Percentiles rank a stretch among this genome's conserved stretches.
Evolutionary conservation across 2,888 invertebrate species (phyloP).

Genomic region (Oscheius sp.): DNA sequence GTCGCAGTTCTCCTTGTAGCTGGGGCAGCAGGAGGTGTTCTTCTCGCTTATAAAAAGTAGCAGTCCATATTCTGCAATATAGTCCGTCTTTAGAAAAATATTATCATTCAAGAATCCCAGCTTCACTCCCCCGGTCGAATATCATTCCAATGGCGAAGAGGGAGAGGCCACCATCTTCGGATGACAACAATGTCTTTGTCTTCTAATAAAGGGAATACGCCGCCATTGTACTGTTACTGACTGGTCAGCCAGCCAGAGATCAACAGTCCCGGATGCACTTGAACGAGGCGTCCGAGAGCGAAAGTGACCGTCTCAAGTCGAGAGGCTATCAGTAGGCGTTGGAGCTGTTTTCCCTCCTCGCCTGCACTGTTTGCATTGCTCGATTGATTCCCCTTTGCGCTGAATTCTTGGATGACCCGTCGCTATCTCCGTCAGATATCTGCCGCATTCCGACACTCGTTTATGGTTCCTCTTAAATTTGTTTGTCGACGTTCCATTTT

Average conservation of each 20-base stretch:
- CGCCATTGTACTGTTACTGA: neutral
- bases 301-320: neutral
- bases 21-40: neutral
- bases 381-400: constrained; percentile 36
- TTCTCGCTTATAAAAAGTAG: neutral
- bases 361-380: constrained; percentile 38
- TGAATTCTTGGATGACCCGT: constrained; percentile 12
- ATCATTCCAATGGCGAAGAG: neutral
- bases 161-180: neutral
- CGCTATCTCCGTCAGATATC: constrained; percentile 24
- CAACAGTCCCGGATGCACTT: neutral
- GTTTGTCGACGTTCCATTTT: constrained; percentile 4
- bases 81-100: neutral
- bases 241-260: neutral
- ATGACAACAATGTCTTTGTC: neutral
- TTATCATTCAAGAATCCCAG: neutral
- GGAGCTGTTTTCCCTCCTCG: constrained; percentile 34
- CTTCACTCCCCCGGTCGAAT: neutral
- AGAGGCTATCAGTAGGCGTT: constrained; percentile 33
- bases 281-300: no score
- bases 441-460: neutral
- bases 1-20: neutral
- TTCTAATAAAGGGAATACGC: neutral
- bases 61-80: neutral
- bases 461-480: constrained; percentile 1